Conservation (phyloP, 2,888 invertebrate genomes). For the Zootermopsis nevadensis region DNA sequence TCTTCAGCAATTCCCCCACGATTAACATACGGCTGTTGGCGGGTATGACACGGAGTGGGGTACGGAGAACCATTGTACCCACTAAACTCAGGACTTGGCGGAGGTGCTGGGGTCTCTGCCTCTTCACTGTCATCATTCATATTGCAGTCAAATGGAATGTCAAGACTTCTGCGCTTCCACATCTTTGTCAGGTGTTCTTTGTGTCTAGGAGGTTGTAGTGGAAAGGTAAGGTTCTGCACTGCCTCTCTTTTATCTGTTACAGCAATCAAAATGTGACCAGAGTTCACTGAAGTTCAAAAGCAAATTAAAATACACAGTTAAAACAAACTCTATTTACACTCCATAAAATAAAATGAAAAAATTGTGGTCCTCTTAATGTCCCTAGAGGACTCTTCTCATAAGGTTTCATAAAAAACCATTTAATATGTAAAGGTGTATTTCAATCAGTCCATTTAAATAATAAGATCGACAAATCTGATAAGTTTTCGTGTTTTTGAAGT, state of each 20-base stretch:
- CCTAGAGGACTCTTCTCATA: too few species aligned
- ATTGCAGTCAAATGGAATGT: neutral
- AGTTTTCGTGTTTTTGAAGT: too few species aligned
- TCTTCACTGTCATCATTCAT: neutral
- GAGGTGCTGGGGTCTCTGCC: constrained; percentile 15
- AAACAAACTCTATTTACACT: too few species aligned
- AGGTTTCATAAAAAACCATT: too few species aligned
- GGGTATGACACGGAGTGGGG: neutral
- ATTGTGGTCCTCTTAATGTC: too few species aligned
- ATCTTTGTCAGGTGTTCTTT: neutral
- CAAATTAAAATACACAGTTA: too few species aligned
- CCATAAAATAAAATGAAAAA: too few species aligned
- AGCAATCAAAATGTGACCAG: too few species aligned
- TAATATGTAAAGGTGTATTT: too few species aligned
- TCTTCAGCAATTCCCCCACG: constrained; percentile 12
- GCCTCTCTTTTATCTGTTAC: neutral
- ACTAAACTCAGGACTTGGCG: constrained; percentile 28
- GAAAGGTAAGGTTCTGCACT: neutral
- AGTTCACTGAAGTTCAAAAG: too few species aligned
- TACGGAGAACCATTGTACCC: constrained; percentile 18
- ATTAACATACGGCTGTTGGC: neutral
- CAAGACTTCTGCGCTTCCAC: neutral
- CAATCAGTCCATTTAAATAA: too few species aligned
- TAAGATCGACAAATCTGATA: too few species aligned
- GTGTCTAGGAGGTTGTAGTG: neutral